Evolutionary conservation across 2,113 vertebrate genomes (phyloP).

Genomic region (Perca fluviatilis): DNA sequence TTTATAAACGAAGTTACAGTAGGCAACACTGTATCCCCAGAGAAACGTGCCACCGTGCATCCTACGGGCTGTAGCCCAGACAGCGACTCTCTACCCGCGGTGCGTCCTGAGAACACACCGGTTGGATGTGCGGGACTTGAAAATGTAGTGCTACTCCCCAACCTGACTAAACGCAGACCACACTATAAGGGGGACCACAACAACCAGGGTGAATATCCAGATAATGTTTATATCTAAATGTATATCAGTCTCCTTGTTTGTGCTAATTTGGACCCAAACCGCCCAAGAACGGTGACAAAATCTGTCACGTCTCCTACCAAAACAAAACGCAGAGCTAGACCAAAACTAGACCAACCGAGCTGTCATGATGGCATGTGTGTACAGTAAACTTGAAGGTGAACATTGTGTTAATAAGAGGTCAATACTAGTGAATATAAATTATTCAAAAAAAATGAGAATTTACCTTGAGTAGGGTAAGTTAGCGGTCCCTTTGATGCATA

Average conservation of each 20-base stretch:
- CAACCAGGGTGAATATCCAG: no score
- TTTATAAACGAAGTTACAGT: neutral
- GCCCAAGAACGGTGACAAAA: neutral
- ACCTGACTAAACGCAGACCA: neutral
- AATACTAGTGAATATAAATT: neutral
- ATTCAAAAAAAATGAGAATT: slow-evolving; percentile 13
- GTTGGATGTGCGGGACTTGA: slow-evolving; percentile 13
- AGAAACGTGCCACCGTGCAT: slow-evolving; percentile 8
- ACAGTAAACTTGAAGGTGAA: slow-evolving; percentile 18
- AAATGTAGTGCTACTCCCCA: neutral
- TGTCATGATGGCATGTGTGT: neutral
- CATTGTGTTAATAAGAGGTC: neutral
- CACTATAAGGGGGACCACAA: neutral
- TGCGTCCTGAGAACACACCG: slow-evolving; percentile 12
- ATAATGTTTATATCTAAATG: neutral
- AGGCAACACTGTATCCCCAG: slow-evolving; percentile 26
- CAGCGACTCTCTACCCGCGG: slow-evolving; percentile 46
- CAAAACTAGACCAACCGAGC: neutral
- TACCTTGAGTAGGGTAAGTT: slow-evolving; percentile 82
- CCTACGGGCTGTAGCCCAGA: slow-evolving; percentile 33
- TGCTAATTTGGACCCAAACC: neutral
- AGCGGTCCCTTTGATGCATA: slow-evolving; percentile 56
- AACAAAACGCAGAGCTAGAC: neutral
- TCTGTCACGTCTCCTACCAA: neutral
- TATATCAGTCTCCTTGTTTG: neutral